These are phyloP conservation scores for Calameuta pallipes DNA, from an alignment of 2,888 invertebrate genomes.

Conservation along the genomic window DNA sequence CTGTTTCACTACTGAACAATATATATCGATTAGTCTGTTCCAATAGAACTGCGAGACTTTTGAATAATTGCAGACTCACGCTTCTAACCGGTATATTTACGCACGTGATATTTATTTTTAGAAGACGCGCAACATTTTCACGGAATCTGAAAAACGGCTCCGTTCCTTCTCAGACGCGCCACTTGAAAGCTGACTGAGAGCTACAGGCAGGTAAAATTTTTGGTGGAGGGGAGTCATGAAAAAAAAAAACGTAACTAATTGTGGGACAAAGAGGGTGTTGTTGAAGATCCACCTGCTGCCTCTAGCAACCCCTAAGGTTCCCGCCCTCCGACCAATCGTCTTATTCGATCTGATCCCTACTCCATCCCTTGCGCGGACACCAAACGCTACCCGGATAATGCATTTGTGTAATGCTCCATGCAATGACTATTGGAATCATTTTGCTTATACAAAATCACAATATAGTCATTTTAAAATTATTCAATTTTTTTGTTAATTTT, in stretches of 20 bases:
- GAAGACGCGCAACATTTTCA: background rate
- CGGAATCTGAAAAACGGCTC: constrained; percentile 12
- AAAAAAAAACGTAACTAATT: constrained; percentile 55
- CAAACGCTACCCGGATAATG: background rate
- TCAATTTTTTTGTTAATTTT: background rate
- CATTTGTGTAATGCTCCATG: background rate
- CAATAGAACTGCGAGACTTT: background rate
- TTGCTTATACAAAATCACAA: background rate
- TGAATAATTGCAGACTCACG: background rate
- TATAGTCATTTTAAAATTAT: background rate
- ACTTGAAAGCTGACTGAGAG: constrained; percentile 41
- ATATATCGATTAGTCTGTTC: background rate
- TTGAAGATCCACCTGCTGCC: constrained; percentile 59
- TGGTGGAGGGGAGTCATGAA: constrained; percentile 31
- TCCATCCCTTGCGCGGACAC: constrained; percentile 34
- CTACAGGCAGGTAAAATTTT: constrained; percentile 44
- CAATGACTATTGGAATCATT: background rate
- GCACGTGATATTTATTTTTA: background rate
- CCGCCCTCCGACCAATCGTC: constrained; percentile 59
- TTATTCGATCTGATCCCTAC: constrained; percentile 38
- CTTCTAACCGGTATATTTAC: background rate
- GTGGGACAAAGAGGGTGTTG: constrained; percentile 52
- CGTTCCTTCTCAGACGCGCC: constrained; percentile 19
- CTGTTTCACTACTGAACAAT: background rate
- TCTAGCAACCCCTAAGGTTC: constrained; percentile 44